Evolutionary conservation across 2,797 vertebrate species (phyloP).

Genomic region (Phoebastria nigripes): DNA sequence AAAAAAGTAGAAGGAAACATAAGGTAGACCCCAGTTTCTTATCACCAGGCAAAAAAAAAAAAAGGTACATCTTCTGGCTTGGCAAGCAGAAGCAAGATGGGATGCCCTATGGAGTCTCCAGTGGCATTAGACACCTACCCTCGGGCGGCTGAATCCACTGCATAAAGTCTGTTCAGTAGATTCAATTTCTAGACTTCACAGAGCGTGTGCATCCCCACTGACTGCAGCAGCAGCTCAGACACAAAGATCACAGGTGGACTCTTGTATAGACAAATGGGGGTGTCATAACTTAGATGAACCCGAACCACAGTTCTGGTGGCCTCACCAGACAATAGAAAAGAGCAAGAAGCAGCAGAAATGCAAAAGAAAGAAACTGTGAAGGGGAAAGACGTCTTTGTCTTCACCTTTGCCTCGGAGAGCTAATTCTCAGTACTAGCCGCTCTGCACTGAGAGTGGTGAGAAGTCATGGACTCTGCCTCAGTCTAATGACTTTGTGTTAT

Average conservation of each 20-base stretch:
- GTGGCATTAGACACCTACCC: neutral
- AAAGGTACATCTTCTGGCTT: neutral
- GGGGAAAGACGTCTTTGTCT: neutral
- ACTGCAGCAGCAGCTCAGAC: neutral
- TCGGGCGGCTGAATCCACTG: neutral
- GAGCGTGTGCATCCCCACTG: neutral
- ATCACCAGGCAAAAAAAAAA: neutral
- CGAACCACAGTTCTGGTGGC: neutral
- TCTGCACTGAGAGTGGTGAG: neutral
- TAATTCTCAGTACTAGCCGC: neutral
- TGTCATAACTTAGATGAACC: neutral
- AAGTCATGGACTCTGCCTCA: neutral
- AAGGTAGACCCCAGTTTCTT: neutral
- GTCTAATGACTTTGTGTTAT: neutral
- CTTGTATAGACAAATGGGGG: neutral
- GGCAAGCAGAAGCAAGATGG: neutral
- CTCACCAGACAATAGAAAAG: neutral
- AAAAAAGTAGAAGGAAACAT: neutral
- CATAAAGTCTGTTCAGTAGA: neutral
- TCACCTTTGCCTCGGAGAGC: neutral
- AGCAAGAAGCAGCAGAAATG: neutral
- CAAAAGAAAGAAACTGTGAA: neutral
- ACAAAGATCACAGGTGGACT: neutral
- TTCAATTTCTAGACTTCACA: neutral
- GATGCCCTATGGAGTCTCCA: neutral